Evolutionary conservation across 2,888 invertebrate species (phyloP).

Genomic region (Phortica okadai): DNA sequence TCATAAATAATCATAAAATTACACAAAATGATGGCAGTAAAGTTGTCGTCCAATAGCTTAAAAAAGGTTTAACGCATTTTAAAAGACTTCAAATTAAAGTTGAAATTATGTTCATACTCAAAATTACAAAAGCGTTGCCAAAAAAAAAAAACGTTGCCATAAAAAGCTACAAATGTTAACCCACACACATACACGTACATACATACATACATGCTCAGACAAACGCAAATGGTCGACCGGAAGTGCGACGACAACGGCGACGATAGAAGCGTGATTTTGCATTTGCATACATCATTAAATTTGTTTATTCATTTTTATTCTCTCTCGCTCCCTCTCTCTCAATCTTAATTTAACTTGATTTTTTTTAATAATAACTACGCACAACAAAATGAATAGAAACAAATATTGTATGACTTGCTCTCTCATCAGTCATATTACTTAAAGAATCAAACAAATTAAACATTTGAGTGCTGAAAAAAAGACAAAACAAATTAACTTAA

Average conservation of each 20-base stretch:
- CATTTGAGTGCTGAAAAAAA: not conserved
- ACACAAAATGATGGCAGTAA: not conserved
- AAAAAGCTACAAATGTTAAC: not conserved
- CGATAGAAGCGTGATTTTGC: conserved; percentile 20
- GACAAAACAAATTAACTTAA: not conserved
- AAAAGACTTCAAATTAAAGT: not conserved
- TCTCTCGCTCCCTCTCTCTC: not conserved
- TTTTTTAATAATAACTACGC: conserved; percentile 37
- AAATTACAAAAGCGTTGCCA: not conserved
- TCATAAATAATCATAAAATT: not conserved
- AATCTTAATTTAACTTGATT: not conserved
- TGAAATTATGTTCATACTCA: not conserved
- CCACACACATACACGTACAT: not conserved
- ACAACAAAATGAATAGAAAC: not conserved
- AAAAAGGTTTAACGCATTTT: not conserved
- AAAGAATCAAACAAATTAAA: not conserved
- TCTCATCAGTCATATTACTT: not conserved
- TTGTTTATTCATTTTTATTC: not conserved
- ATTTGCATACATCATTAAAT: conserved; percentile 18
- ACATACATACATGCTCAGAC: not conserved
- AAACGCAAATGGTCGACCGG: conserved; percentile 7
- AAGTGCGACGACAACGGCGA: conserved; percentile 12
- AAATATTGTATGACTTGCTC: not conserved
- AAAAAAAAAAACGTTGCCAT: not conserved
- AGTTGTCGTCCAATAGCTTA: not conserved